Base-by-base conservation (phyloP, 2,113 vertebrate species). In the Misgurnus anguillicaudatus region DNA sequence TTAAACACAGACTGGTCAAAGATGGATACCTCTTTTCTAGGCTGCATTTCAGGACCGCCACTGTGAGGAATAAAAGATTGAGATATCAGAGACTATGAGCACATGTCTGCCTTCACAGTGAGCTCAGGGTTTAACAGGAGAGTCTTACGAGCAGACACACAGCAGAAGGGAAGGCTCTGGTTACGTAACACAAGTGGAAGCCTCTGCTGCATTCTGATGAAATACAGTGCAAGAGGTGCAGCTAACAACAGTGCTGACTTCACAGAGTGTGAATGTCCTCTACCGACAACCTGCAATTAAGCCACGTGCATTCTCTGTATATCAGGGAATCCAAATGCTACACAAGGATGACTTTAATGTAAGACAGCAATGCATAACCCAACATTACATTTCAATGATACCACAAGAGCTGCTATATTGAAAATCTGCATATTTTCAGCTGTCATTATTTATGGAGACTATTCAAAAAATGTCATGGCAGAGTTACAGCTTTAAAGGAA, bases 1-100 rank as follows among this genome's bases (percentile, higher is more conserved):
- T 74, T 78, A 67, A 57, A 71, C 64, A 41, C 64, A 75, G 60
- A 69, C n/a, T n/a, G n/a, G n/a, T n/a, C n/a, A n/a, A 9, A 57
- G 70, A 79, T 77, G 77, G 83, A 78, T 47, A 17, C 21, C 24
- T 36, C 16, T 70, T 11, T 51, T 57, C 36, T 41, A 57, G 17
- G 17, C 13, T 57, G 69, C 17, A 38, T 39, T 57, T 71, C 36
- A 57, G 69, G 36, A 42, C 17, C 6, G 51, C 31, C 16, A 42
- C 24, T 55, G 31, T 39, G 53, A 55, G 38, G 38, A 57, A 57
- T 57, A 19, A 9, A 17, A 16, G 16, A 55, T 10, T 53, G 1
- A 6, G 17, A 60, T 58, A 11, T 16, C 57, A n/a, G 19, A 36
- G 53, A 57, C 53, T n/a, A 57, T 5, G 7, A 2, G 14, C 11